phyloP scores from a whole-genome alignment of 2,888 invertebrate genomes.

The Heterodera filipjevi region DNA sequence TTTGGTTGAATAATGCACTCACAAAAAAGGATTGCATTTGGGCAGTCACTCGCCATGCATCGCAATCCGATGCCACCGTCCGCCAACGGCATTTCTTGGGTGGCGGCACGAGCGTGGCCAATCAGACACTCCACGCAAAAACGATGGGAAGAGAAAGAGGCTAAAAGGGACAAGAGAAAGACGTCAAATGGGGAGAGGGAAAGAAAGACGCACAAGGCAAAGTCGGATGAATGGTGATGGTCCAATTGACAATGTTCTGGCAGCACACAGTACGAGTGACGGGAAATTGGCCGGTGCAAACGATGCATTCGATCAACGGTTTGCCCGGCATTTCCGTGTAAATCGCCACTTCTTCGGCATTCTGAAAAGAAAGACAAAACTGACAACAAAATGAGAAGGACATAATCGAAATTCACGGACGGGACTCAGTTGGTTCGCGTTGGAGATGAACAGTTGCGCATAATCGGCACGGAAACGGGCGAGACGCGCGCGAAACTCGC shows the following conservation, averaged over 20 bases:
- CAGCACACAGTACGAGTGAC: slow-evolving; percentile 13
- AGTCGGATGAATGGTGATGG: slow-evolving; percentile 4
- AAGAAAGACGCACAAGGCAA: neutral
- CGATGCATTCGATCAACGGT: slow-evolving; percentile 25
- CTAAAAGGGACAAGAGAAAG: neutral
- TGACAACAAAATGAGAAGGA: no score
- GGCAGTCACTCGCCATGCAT: slow-evolving; percentile 39
- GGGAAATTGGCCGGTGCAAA: slow-evolving; percentile 29
- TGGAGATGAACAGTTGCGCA: slow-evolving; percentile 18
- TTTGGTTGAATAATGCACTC: slow-evolving; percentile 11
- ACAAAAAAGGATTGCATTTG: slow-evolving; percentile 39
- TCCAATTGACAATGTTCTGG: neutral
- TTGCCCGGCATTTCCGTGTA: neutral
- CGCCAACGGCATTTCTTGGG: slow-evolving; percentile 42
- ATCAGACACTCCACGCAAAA: slow-evolving; percentile 39
- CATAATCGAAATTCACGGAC: slow-evolving; percentile 24
- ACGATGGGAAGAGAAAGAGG: slow-evolving; percentile 16
- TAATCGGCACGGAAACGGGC: slow-evolving; percentile 27
- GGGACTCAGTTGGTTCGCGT: slow-evolving; percentile 19
- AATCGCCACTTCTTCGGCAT: slow-evolving; percentile 19
- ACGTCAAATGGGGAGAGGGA: neutral
- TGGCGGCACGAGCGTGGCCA: slow-evolving; percentile 40
- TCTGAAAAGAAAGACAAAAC: slow-evolving; percentile 17
- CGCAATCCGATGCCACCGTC: slow-evolving; percentile 40
- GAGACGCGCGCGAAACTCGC: slow-evolving; percentile 14